Base-by-base conservation (phyloP, 2,888 invertebrate species). In the Pseudococcus longispinus region DNA sequence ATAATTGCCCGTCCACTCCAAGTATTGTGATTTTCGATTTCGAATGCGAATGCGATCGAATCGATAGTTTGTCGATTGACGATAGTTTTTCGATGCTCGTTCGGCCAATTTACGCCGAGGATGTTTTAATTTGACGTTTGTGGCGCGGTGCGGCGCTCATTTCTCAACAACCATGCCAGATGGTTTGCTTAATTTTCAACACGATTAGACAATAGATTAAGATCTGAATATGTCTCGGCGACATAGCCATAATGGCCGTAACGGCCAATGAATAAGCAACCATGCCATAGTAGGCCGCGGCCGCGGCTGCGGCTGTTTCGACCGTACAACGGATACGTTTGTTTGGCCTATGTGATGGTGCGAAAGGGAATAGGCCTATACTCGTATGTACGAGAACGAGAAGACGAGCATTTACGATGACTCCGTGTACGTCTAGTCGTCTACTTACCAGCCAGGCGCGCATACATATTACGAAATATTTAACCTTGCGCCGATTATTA, bases 401-500 rank as follows among this genome's bases (percentile, higher is more conserved):
- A 55, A 13, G n/a, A 55, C 55, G 15, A 18, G n/a, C 6, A 55
- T n/a, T n/a, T 8, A 6, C 20, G 18, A 55, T 55, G 55, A 55
- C 55, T n/a, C 18, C 6, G 15, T n/a, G n/a, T 55, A 55, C 55
- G 18, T 55, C 55, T 55, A 55, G n/a, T 37, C 37, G 3, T 55
- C 6, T n/a, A n/a, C n/a, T 51, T 37, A 8, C n/a, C n/a, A 55
- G 55, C 18, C 5, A n/a, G 18, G 26, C 26, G 26, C 26, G 4
- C 26, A 18, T 70, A 70, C 26, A 18, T 70, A 70, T 70, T 70
- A 70, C 70, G 70, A 70, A 80, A 37, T 80, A 80, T 80, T 80
- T 15, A 80, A 80, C 77, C 77, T 80, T 80, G 77, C 77, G 77
- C 77, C 42, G 77, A 80, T 80, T 80, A 80, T 80, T 80, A 80